phyloP scores from a whole-genome alignment of 1,140 invertebrate genomes.

The Drosophila busckii region DNA sequence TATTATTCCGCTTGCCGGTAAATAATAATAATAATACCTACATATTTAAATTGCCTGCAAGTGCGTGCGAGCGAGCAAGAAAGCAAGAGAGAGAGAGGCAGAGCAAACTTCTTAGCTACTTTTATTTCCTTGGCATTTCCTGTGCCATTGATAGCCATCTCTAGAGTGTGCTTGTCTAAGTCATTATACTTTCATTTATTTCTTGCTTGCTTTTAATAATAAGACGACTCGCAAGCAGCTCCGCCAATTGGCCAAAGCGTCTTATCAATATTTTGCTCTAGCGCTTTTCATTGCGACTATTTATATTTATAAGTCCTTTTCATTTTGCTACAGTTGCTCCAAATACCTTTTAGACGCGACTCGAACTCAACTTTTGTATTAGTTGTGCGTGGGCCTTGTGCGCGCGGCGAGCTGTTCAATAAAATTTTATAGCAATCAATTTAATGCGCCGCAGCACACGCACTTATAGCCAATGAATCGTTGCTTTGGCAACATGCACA shows the following conservation, averaged over 20 bases:
- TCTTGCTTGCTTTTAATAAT: not conserved
- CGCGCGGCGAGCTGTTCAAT: constrained; percentile 17
- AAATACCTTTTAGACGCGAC: constrained; percentile 3
- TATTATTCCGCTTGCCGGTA: constrained; percentile 39
- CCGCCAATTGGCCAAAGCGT: constrained; percentile 2
- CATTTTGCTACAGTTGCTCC: constrained; percentile 35
- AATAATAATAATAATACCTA: constrained; percentile 59
- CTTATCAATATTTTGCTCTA: constrained; percentile 37
- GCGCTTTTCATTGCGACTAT: constrained; percentile 41
- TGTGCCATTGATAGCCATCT: constrained; percentile 54
- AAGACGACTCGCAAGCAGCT: too few relatives aligned
- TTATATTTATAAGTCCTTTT: constrained; percentile 36
- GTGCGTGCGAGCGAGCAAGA: not conserved
- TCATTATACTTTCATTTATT: not conserved
- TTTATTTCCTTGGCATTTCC: constrained; percentile 36
- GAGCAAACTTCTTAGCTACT: too few relatives aligned
- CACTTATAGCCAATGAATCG: constrained; percentile 53
- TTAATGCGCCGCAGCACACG: constrained; percentile 64
- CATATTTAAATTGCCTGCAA: constrained; percentile 63
- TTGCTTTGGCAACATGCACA: constrained; percentile 34
- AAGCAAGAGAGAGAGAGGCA: too few relatives aligned
- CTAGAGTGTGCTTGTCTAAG: constrained; percentile 6
- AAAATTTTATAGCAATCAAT: constrained; percentile 70
- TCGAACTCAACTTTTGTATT: constrained; percentile 22
- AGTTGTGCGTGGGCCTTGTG: constrained; percentile 11